Evolutionary conservation across 1,140 invertebrate genomes (phyloP).

Genomic region (Helicoverpa armigera): DNA sequence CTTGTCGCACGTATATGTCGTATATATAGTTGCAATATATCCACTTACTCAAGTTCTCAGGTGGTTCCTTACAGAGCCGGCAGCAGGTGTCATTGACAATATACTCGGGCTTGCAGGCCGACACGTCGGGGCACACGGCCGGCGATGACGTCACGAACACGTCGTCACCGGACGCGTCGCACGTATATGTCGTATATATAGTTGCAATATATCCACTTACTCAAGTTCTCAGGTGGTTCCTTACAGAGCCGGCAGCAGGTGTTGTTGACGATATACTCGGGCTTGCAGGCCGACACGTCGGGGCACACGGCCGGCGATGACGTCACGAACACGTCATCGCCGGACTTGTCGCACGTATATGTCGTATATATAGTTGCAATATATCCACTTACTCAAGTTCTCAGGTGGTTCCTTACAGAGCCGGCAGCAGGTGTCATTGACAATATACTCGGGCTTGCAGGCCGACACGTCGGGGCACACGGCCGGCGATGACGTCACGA

Average conservation of each 20-base stretch:
- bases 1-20: slow-evolving; percentile 87
- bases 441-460: slow-evolving; percentile 87
- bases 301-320: no score
- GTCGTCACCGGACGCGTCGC: slow-evolving; percentile 83
- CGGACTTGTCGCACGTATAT: no score
- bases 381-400: slow-evolving; percentile 77
- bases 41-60: slow-evolving; percentile 81
- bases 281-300: no score
- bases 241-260: no score
- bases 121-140: slow-evolving; percentile 88
- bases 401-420: slow-evolving; percentile 87
- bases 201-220: no score
- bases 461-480: slow-evolving; percentile 88
- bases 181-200: slow-evolving; percentile 86
- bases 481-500: slow-evolving; percentile 85
- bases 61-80: slow-evolving; percentile 87
- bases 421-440: slow-evolving; percentile 89
- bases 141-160: slow-evolving; percentile 86
- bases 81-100: slow-evolving; percentile 90
- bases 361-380: neutral
- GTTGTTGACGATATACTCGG: no score
- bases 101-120: slow-evolving; percentile 86
- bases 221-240: no score
- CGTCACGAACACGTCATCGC: no score
- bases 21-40: slow-evolving; percentile 60